Percentiles rank a stretch among this genome's conserved stretches.
Evolutionary conservation across 2,113 vertebrate species (phyloP).

Genomic region (Pseudorhombus dupliciocellatus): DNA sequence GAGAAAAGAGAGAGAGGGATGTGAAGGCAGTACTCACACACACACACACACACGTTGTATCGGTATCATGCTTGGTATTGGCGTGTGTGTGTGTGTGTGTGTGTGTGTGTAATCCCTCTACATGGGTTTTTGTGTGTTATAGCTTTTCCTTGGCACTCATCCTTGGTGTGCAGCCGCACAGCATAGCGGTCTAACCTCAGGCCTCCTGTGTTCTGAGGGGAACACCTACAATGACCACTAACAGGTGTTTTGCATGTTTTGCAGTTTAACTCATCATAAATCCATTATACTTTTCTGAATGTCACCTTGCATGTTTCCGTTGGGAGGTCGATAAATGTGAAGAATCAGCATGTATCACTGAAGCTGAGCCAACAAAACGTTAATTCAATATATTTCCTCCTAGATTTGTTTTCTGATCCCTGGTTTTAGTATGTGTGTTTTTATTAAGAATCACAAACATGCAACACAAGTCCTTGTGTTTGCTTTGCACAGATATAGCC

Average conservation of each 20-base stretch:
- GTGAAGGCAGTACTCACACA: slow-evolving; percentile 1
- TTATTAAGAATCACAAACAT: too few species aligned
- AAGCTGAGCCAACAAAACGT: too few species aligned
- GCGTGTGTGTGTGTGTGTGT: slow-evolving; percentile 1
- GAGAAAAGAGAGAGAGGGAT: slow-evolving; percentile 3
- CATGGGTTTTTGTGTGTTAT: neutral
- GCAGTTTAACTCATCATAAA: neutral
- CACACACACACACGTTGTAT: slow-evolving; percentile 8
- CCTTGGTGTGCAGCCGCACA: neutral
- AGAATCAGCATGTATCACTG: too few species aligned
- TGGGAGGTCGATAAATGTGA: too few species aligned
- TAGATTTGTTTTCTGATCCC: too few species aligned
- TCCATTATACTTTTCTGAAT: slow-evolving; percentile 14
- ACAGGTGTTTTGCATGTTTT: slow-evolving; percentile 19
- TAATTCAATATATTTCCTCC: too few species aligned
- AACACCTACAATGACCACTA: neutral
- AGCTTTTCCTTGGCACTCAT: neutral
- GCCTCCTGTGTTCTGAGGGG: neutral
- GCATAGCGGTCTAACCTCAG: slow-evolving; percentile 4
- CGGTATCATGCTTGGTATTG: neutral
- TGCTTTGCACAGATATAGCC: too few species aligned
- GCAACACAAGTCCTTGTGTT: too few species aligned
- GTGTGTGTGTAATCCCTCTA: slow-evolving; percentile 30
- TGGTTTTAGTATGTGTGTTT: too few species aligned
- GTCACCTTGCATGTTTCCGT: neutral